These are phyloP conservation scores for Macroramphosus scolopax DNA, from an alignment of 2,797 vertebrate species.

Conservation along the genomic window DNA sequence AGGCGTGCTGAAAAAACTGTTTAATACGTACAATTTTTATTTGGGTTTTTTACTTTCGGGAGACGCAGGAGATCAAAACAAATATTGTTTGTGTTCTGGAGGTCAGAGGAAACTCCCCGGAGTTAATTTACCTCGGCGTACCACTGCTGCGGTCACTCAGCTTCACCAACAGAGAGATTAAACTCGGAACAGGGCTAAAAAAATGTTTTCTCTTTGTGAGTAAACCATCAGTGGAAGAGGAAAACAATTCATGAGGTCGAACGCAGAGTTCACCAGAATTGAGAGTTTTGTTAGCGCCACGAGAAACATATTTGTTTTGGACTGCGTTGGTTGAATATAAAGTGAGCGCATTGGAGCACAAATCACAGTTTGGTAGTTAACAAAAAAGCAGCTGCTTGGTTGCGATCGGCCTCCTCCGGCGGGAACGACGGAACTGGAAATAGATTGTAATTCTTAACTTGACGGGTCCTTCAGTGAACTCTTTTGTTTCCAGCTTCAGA, in stretches of 20 bases:
- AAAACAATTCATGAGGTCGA: constrained; percentile 35
- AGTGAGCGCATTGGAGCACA: no score
- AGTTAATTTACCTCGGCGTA: constrained; percentile 53
- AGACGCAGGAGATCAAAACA: constrained; percentile 45
- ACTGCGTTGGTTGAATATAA: constrained; percentile 1
- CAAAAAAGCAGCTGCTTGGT: no score
- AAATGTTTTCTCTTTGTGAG: no score
- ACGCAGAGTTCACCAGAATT: constrained; percentile 6
- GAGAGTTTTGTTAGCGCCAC: no score
- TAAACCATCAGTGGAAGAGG: no score
- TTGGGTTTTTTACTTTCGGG: constrained; percentile 34
- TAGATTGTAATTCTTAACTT: no score
- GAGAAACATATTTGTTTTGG: constrained; percentile 5
- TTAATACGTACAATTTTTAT: constrained; percentile 53
- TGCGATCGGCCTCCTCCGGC: no score
- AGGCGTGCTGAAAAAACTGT: no score
- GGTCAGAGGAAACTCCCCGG: constrained; percentile 45
- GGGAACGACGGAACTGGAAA: no score
- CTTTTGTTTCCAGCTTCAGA: no score
- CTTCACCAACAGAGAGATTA: constrained; percentile 50
- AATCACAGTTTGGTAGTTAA: no score
- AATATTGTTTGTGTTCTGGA: constrained; percentile 53
- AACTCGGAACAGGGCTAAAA: constrained; percentile 6
- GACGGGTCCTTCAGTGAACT: no score
- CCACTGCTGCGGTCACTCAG: constrained; percentile 31